These are phyloP conservation scores for Eilema sororculum DNA, from an alignment of 2,888 invertebrate species.

Conservation along the genomic window DNA sequence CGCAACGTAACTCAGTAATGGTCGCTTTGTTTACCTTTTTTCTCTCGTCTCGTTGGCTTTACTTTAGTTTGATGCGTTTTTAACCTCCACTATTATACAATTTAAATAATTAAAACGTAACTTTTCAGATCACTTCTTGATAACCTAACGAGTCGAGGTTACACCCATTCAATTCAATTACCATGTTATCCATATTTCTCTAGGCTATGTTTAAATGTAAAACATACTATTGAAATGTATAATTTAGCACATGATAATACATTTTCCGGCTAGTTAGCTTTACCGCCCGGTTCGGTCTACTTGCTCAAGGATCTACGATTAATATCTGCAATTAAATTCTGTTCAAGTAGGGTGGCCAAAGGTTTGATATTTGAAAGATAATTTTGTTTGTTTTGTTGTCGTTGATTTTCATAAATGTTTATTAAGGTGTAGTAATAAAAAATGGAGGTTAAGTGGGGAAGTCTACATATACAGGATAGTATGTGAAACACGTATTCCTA, in stretches of 20 bases:
- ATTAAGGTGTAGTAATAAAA: not conserved
- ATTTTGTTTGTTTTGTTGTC: too few relatives aligned
- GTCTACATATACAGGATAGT: too few relatives aligned
- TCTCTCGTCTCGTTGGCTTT: too few relatives aligned
- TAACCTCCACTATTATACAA: not conserved
- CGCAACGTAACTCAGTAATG: too few relatives aligned
- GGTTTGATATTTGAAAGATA: not conserved
- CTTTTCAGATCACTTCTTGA: not conserved
- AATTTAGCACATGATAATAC: slow-evolving; percentile 11
- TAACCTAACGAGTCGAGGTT: not conserved
- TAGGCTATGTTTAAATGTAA: slow-evolving; percentile 8
- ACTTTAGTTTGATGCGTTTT: too few relatives aligned
- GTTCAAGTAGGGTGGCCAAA: slow-evolving; percentile 35
- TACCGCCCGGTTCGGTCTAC: slow-evolving; percentile 45
- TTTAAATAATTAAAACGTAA: not conserved
- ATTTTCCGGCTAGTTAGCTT: slow-evolving; percentile 48
- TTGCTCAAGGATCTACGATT: slow-evolving; percentile 49
- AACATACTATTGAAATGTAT: slow-evolving; percentile 11
- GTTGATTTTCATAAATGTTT: not conserved
- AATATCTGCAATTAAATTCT: slow-evolving; percentile 35
- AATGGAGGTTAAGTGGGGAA: too few relatives aligned
- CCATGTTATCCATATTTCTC: not conserved
- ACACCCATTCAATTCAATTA: not conserved
- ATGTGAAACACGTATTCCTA: too few relatives aligned
- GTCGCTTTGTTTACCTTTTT: too few relatives aligned